A percentile compares a stretch with the other conserved stretches of the same genome.
Conservation (phyloP, 2,888 invertebrate species). For the Isoperla grammatica region DNA sequence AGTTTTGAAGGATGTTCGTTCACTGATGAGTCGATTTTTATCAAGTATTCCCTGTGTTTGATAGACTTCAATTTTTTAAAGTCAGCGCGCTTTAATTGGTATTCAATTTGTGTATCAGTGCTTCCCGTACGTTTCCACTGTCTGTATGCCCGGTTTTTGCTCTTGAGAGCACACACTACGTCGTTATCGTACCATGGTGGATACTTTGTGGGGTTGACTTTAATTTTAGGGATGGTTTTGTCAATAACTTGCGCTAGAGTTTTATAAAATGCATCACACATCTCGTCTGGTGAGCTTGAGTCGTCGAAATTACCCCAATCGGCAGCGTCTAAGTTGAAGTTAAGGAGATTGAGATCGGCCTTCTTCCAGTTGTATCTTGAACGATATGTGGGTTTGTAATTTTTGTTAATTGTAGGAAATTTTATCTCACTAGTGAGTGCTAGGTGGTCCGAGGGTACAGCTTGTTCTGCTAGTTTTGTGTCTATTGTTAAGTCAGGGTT, state of each 20-base stretch:
- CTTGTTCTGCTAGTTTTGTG: not conserved
- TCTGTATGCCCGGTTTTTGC: not conserved
- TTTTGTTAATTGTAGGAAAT: not conserved
- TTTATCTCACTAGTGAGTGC: not conserved
- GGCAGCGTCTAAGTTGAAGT: not conserved
- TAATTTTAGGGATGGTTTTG: not conserved
- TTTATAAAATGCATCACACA: not conserved
- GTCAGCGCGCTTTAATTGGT: too few relatives aligned
- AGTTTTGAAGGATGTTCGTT: not conserved
- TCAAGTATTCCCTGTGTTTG: not conserved
- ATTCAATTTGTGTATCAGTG: too few relatives aligned
- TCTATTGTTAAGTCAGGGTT: not conserved
- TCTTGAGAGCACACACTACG: not conserved
- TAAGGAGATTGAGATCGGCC: not conserved
- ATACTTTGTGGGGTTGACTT: not conserved
- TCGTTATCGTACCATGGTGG: not conserved
- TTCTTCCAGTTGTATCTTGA: not conserved
- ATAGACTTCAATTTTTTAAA: not conserved
- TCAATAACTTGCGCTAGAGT: not conserved
- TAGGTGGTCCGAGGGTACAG: not conserved
- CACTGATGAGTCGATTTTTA: not conserved
- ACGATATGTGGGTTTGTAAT: not conserved
- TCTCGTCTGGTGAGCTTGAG: not conserved
- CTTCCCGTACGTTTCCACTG: not conserved
- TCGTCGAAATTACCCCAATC: not conserved